These are phyloP conservation scores for Morelia viridis DNA, from an alignment of 2,797 vertebrate genomes.

Conservation along the genomic window DNA sequence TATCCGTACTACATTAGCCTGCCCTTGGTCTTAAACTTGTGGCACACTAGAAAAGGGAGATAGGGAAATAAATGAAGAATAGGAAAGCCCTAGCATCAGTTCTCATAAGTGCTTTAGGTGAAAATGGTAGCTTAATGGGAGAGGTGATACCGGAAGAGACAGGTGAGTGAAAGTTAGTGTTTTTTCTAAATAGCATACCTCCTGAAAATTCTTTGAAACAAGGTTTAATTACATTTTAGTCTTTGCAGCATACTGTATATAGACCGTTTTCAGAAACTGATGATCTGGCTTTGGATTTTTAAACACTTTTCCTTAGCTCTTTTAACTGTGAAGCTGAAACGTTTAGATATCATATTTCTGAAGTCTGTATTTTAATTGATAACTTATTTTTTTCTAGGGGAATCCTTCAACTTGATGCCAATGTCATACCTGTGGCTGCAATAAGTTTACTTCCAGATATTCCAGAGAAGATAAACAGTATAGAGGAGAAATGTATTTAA, in stretches of 20 bases:
- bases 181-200: background rate
- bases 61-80: background rate
- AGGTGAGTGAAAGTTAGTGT: background rate
- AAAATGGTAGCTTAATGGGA: background rate
- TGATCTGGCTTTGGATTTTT: background rate
- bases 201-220: background rate
- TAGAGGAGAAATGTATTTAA: constrained; percentile 70
- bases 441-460: constrained; percentile 65
- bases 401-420: constrained; percentile 70
- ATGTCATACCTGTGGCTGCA: constrained; percentile 61
- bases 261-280: background rate
- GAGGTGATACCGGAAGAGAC: background rate
- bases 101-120: background rate
- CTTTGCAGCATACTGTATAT: background rate
- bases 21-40: background rate
- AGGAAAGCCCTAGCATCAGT: background rate
- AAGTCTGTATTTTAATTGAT: background rate
- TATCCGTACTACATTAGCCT: background rate
- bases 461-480: constrained; percentile 61
- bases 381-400: constrained; percentile 66
- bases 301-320: background rate
- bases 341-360: background rate
- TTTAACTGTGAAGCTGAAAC: background rate
- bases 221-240: background rate
- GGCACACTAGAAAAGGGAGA: background rate